A percentile compares a stretch with the other conserved stretches of the same genome.
Evolutionary conservation across 30 jellyfish, hydroid and myxozoan genomes (phyloP).

Genomic region (Aurelia aurita): DNA sequence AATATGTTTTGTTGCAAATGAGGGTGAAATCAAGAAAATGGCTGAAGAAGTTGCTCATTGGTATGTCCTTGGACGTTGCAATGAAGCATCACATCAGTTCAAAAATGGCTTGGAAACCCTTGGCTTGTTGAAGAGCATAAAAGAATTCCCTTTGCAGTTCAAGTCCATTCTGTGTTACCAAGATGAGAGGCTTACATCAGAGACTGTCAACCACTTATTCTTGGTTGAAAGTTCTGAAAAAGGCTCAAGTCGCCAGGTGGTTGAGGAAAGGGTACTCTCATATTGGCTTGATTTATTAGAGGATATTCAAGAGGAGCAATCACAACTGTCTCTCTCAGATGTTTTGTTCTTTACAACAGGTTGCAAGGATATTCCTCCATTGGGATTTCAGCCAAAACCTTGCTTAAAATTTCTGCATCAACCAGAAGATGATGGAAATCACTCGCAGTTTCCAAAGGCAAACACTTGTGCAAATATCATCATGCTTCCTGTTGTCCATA

Average conservation of each 20-base stretch:
- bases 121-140: slow-evolving; percentile 13
- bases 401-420: slow-evolving; percentile 18
- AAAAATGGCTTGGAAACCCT: slow-evolving; percentile 23
- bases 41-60: slow-evolving; percentile 28
- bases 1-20: slow-evolving; percentile 15
- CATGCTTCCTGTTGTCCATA: slow-evolving; percentile 40
- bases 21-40: slow-evolving; percentile 18
- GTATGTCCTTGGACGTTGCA: slow-evolving; percentile 34
- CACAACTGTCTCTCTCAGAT: slow-evolving; percentile 6
- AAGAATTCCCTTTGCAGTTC: slow-evolving; percentile 10
- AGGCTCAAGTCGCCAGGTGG: slow-evolving; percentile 14
- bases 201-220: slow-evolving; percentile 21
- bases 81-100: slow-evolving; percentile 22
- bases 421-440: slow-evolving; percentile 26
- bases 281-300: slow-evolving; percentile 28
- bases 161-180: slow-evolving; percentile 32
- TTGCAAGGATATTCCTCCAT: slow-evolving; percentile 18
- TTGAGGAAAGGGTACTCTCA: slow-evolving; percentile 17
- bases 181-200: slow-evolving; percentile 19
- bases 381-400: slow-evolving; percentile 22
- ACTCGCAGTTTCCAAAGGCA: slow-evolving; percentile 8
- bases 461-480: slow-evolving; percentile 24
- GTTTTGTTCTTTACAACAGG: slow-evolving; percentile 5
- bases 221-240: slow-evolving; percentile 19
- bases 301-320: slow-evolving; percentile 20